Base-by-base conservation (phyloP, 2,888 invertebrate species). In the Quadriops clusia region DNA sequence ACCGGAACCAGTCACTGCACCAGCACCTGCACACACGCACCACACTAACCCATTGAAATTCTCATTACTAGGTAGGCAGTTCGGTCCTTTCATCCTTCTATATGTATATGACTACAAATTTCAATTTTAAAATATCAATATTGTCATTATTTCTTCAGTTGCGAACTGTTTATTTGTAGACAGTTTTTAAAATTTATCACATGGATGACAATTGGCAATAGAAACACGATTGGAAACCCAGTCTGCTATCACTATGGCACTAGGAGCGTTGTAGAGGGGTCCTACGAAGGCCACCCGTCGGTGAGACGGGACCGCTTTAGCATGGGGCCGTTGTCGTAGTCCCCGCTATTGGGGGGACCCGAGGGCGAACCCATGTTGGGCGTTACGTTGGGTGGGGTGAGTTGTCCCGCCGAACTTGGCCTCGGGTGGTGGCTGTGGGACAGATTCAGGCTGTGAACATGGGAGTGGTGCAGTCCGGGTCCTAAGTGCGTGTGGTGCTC, bases 261-360 rank as follows among this genome's bases (percentile, higher is more conserved):
- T 58, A 47, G 47, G 47, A 51, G 54, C 53, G 46, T 45, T 41
- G 34, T 27, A 35, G 43, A 41, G 39, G 21, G 25, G 40, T 53
- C 64, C 83, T 85, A 86, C 77, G 86, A 83, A 61, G 82, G 77
- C 91, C 93, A 93, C 39, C 82, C 81, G 58, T 91, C 91, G 32
- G 74, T 72, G 57, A 91, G 77, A 62, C 91, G 77, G 52, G 85
- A 78, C 58, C 90, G 75, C 66, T 93, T 93, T 62, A 81, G 68
- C 46, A 72, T 60, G 42, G 72, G 73, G 23, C 72, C 70, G 32
- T 64, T 67, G 55, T 78, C 78, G 47, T 78, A 78, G 45, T 78
- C 74, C 41, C 63, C 62, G 41, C 65, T 58, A 44, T 40, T 57
- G 29, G 64, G 58, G 37, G 63, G 54, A 25, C 53, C 52, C 23